Evolutionary conservation across 2,797 vertebrate genomes (phyloP), one percentile per base, ranked within the genome.

Genomic region (Schizopygopsis malacanthus): DNA sequence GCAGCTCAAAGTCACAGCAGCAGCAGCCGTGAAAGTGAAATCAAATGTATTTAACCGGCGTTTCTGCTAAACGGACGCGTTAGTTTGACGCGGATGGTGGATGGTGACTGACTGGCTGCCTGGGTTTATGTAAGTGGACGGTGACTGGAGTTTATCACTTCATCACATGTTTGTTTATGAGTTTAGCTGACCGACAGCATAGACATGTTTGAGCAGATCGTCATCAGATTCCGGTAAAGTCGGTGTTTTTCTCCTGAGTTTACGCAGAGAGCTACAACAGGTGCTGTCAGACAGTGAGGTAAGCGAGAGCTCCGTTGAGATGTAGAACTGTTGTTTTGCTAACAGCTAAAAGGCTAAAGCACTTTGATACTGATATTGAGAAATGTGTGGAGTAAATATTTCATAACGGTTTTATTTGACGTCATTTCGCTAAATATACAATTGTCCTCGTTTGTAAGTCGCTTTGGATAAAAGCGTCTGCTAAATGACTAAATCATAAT

Each of bases 1-100:
- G 16, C 20, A 78, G 79, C 65, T 75, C 18, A 61, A 90, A 92
- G 92, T 92, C 90, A 73, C 43, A 43, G 73, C 47, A 16, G 73
- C 47, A 16, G 83, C 43, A 15, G 63, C 56, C 6, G 8, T 4
- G 11, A n/a, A 67, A 85, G 76, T 56, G 28, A 7, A 5, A 13
- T 25, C 22, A 73, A 25, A 18, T 43, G 59, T 5, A 28, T 39
- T 54, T 52, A 13, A 33, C 3, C 45, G n/a, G 1, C 6, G 79
- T 4, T 73, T 12, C 67, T 54, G 70, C 28, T 1, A 22, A 65
- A 63, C 12, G 6, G 69, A 72, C 78, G 16, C 20, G 25, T 10
- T 9, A 11, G 37, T n/a, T 39, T 69, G 33, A 63, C 3, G 28
- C 6, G 12, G 13, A 70, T 41, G 4, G 4, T 41, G 3, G 5